Percentiles rank a stretch among this genome's conserved stretches.
phyloP scores from a whole-genome alignment of 2,888 invertebrate genomes.

The Coecobrya sp. region DNA sequence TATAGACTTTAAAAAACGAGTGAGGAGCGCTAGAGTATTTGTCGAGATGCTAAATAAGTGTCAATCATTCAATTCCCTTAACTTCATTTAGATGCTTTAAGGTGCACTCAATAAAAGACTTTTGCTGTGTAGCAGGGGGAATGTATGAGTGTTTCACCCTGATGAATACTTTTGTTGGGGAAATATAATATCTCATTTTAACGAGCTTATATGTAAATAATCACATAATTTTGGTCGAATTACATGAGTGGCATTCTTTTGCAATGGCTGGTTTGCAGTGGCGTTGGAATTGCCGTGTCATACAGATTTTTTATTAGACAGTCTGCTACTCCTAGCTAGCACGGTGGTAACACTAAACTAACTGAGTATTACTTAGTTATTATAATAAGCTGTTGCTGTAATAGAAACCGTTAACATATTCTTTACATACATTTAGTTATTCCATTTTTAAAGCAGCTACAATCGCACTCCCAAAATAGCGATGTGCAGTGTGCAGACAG shows the following conservation, averaged over 20 bases:
- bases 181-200: slow-evolving; percentile 55
- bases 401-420: slow-evolving; percentile 2
- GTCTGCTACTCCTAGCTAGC: neutral
- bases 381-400: neutral
- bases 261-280: neutral
- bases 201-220: slow-evolving; percentile 53
- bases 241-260: slow-evolving; percentile 52
- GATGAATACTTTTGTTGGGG: slow-evolving; percentile 66
- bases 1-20: slow-evolving; percentile 9
- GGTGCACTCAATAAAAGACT: slow-evolving; percentile 65
- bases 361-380: neutral
- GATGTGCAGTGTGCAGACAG: neutral
- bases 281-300: too few species aligned
- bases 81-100: slow-evolving; percentile 75
- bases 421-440: slow-evolving; percentile 35
- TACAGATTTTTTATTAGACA: neutral
- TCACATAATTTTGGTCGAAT: slow-evolving; percentile 36
- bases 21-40: slow-evolving; percentile 29
- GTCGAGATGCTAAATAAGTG: slow-evolving; percentile 68
- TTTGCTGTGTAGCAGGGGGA: slow-evolving; percentile 63
- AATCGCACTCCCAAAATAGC: slow-evolving; percentile 11
- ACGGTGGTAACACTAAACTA: neutral
- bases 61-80: slow-evolving; percentile 80
- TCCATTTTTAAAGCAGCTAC: neutral
- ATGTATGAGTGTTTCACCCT: slow-evolving; percentile 30